Evolutionary conservation across 30 jellyfish, hydroid and myxozoan genomes (phyloP), one percentile per base, ranked within the genome.

Genomic region (Hydra vulgaris): DNA sequence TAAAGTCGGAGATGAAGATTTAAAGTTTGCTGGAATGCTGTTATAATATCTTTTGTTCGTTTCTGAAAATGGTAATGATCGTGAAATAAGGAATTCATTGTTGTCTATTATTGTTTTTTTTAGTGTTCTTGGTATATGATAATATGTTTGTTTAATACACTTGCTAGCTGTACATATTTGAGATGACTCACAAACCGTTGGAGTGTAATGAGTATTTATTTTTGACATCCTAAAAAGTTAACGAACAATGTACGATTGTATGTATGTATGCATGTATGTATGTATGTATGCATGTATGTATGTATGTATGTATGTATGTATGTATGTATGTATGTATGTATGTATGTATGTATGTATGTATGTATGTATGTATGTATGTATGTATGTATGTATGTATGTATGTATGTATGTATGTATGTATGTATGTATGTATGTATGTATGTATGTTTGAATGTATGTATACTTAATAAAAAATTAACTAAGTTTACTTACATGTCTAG

Each of bases 291-390:
- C 15, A 69, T 69, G 76, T 69, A 69, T 69, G 76, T 69, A 69
- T 69, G 76, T 69, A 69, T 69, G 76, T 69, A 69, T 69, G 76
- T 69, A 69, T 69, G 76, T 69, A 69, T 69, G 76, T 69, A 69
- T 69, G 76, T 69, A 40, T 40, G 61, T 40, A 69, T 69, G 76
- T 69, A 69, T 69, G 76, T 69, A 69, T 69, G 76, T 69, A 69
- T 69, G 76, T 69, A 69, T 69, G 76, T 69, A 69, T 69, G 76
- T 69, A 69, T 69, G 76, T 69, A 69, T 69, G 76, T 69, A 69
- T 69, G 76, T 69, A 69, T 69, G 76, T 69, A 69, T 69, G 76
- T 69, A 69, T 69, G 76, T 69, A 69, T 69, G 76, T 69, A 40
- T 40, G 61, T 40, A 40, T 40, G 61, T 40, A 40, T 40, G 61